Percentiles rank a stretch among this genome's conserved stretches.
phyloP scores from a whole-genome alignment of 1,140 invertebrate species.

The Copidosoma floridanum region DNA sequence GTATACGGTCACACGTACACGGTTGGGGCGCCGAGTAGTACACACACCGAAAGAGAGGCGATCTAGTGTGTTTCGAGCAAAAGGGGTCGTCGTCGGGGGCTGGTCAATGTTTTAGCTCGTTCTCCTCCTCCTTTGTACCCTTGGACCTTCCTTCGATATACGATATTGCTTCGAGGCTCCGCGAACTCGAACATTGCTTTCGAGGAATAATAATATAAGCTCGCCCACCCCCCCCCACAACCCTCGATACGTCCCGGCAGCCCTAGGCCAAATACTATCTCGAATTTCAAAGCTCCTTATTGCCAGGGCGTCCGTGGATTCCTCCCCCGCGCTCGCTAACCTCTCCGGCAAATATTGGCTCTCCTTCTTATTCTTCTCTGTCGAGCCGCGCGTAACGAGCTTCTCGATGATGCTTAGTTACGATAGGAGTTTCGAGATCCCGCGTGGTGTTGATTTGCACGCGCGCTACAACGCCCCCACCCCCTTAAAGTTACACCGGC shows the following conservation, averaged over 20 bases:
- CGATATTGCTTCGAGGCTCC: constrained; percentile 34
- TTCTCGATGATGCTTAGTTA: constrained; percentile 1
- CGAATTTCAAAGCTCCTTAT: constrained; percentile 29
- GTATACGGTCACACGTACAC: too few relatives aligned
- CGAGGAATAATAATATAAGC: background rate
- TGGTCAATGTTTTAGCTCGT: too few relatives aligned
- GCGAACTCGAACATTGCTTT: constrained; percentile 7
- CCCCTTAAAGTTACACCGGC: background rate
- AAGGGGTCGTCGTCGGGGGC: too few relatives aligned
- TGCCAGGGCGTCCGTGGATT: background rate
- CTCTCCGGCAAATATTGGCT: constrained; percentile 9
- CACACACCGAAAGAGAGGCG: too few relatives aligned
- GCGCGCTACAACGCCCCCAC: background rate
- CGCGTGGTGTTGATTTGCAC: background rate
- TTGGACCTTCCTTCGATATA: constrained; percentile 31
- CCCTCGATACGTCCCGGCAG: too few relatives aligned
- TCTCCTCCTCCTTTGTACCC: background rate
- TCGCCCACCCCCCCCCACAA: too few relatives aligned
- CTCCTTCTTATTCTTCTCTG: background rate
- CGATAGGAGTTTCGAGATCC: background rate
- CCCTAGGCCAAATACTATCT: constrained; percentile 12
- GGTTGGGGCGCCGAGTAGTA: too few relatives aligned
- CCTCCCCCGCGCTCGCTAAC: constrained; percentile 2
- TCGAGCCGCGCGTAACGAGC: too few relatives aligned
- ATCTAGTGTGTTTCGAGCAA: too few relatives aligned